phyloP scores from a whole-genome alignment of 2,797 vertebrate species.

The Thripadectes ignobilis region DNA sequence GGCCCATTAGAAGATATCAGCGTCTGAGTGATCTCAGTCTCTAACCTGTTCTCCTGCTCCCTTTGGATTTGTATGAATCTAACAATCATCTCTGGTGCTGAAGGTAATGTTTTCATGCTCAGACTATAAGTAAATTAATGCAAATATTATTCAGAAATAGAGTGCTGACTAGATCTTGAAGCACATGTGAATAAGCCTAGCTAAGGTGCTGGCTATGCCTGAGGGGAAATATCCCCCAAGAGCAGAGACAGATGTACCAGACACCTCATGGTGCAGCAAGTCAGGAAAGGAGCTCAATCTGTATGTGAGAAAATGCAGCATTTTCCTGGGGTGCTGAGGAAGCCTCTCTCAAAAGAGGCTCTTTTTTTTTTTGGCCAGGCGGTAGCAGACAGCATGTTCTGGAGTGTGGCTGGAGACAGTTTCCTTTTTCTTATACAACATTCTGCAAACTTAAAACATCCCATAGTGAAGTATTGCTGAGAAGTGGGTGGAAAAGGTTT shows the following conservation, averaged over 20 bases:
- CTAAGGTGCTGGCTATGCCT: background rate
- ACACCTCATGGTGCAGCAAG: background rate
- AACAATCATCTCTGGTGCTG: background rate
- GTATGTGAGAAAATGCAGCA: background rate
- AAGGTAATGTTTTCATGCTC: background rate
- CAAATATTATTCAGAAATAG: background rate
- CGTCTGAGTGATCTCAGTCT: background rate
- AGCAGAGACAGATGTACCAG: background rate
- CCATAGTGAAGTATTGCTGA: background rate
- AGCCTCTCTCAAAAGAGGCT: background rate
- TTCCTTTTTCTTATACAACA: background rate
- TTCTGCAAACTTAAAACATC: background rate
- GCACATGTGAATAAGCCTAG: background rate
- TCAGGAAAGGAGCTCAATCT: background rate
- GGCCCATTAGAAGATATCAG: accelerated
- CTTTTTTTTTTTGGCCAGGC: background rate
- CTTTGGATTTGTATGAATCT: background rate
- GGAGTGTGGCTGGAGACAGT: background rate
- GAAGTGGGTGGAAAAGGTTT: background rate
- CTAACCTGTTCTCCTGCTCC: background rate
- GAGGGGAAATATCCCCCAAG: background rate
- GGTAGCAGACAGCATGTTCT: background rate
- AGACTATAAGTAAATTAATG: background rate
- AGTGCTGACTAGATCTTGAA: background rate
- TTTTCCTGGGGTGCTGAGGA: background rate